Evolutionary conservation across 2,797 vertebrate genomes (phyloP).

Genomic region (Brotogeris chrysoptera): DNA sequence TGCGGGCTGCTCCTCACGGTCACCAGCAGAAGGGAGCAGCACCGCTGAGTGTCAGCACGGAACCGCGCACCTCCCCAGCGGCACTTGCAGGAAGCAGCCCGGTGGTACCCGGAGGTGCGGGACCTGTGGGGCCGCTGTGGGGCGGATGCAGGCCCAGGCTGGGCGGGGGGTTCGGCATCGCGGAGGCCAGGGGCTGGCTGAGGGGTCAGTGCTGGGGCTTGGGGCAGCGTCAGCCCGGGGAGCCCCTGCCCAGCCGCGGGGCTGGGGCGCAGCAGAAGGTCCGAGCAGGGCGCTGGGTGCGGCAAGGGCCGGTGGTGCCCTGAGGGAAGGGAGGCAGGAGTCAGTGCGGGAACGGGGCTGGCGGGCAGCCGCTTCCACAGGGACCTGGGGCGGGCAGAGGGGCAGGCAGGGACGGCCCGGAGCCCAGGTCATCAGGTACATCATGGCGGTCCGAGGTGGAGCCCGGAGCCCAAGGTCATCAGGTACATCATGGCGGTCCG

Average conservation of each 20-base stretch:
- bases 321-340: neutral
- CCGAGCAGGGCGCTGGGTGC: neutral
- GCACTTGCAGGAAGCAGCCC: fast-evolving
- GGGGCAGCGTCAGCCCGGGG: neutral
- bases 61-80: neutral
- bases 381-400: too few species aligned
- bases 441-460: neutral
- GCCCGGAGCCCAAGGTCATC: neutral
- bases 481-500: neutral
- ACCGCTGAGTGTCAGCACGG: neutral
- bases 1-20: fast-evolving
- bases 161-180: neutral
- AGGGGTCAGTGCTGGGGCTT: neutral
- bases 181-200: neutral
- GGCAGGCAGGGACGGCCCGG: neutral
- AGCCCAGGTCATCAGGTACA: neutral
- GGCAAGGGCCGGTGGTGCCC: fast-evolving
- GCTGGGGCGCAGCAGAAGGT: neutral
- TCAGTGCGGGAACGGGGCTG: neutral
- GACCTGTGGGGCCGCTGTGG: fast-evolving
- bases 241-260: fast-evolving
- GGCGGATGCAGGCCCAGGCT: neutral
- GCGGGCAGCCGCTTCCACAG: too few species aligned
- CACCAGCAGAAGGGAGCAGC: neutral
- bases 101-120: neutral